These are phyloP conservation scores for Protodeltote pygarga DNA, from an alignment of 2,888 invertebrate species.

Conservation along the genomic window DNA sequence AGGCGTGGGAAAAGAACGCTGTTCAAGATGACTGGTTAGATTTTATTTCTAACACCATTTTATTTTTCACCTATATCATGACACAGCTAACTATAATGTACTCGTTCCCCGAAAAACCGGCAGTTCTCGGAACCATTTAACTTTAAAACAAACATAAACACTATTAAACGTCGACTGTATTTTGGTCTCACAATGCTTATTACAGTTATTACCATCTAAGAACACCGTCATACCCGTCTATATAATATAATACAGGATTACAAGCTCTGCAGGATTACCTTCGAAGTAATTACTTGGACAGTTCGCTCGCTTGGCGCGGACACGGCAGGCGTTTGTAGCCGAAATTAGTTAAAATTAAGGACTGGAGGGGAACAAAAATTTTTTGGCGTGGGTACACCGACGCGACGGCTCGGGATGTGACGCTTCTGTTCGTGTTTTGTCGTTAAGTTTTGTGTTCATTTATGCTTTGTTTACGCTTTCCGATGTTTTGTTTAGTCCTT, in stretches of 20 bases:
- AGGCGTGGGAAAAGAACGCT: slow-evolving; percentile 6
- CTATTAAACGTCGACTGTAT: slow-evolving; percentile 13
- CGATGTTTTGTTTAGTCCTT: slow-evolving; percentile 12
- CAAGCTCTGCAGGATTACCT: slow-evolving; percentile 53
- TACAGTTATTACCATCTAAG: slow-evolving; percentile 38
- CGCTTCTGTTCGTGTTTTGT: slow-evolving; percentile 32
- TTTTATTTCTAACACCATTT: slow-evolving; percentile 11
- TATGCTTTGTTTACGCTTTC: slow-evolving; percentile 42
- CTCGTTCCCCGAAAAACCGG: not conserved
- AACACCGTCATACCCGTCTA: slow-evolving; percentile 38
- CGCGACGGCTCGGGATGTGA: slow-evolving; percentile 32
- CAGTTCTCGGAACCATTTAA: not conserved
- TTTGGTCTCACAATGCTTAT: slow-evolving; percentile 26
- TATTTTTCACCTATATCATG: slow-evolving; percentile 1
- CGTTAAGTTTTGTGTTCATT: slow-evolving; percentile 44
- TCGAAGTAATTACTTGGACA: slow-evolving; percentile 65
- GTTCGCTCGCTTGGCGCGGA: slow-evolving; percentile 50
- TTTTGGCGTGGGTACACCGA: slow-evolving; percentile 40
- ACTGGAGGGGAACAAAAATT: slow-evolving; percentile 42
- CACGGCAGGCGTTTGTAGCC: slow-evolving; percentile 44
- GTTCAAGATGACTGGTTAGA: slow-evolving; percentile 12
- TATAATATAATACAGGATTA: slow-evolving; percentile 44
- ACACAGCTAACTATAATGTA: not conserved
- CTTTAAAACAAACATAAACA: slow-evolving; percentile 10
- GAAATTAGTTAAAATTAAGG: slow-evolving; percentile 62